Evolutionary conservation across 2,888 invertebrate genomes (phyloP).

Genomic region (Dasypogon diadema): DNA sequence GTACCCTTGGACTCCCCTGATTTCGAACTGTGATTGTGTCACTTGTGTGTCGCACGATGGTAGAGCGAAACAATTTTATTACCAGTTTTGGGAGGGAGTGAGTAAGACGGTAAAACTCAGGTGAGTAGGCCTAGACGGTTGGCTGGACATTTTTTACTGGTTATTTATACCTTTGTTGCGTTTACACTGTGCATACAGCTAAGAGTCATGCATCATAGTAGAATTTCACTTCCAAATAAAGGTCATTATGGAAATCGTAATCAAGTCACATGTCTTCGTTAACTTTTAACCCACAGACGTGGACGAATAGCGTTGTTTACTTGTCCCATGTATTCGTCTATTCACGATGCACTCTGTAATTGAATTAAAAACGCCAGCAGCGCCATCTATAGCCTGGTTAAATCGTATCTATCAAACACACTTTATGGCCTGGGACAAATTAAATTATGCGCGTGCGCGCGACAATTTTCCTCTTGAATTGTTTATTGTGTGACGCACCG

Average conservation of each 20-base stretch:
- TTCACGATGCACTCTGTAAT: constrained; percentile 7
- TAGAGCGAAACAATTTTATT: constrained; percentile 29
- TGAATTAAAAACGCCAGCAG: constrained; percentile 43
- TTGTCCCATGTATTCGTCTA: not conserved
- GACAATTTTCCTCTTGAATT: constrained; percentile 35
- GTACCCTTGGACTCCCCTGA: constrained; percentile 24
- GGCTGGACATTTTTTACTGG: not conserved
- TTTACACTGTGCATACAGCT: not conserved
- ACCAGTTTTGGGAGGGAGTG: not conserved
- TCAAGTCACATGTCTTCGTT: not conserved
- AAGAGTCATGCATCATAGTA: not conserved
- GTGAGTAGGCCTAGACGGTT: not conserved
- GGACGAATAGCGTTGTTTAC: not conserved
- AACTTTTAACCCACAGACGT: constrained; percentile 39
- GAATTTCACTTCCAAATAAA: not conserved
- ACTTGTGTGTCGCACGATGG: constrained; percentile 26
- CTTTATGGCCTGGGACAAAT: constrained; percentile 38
- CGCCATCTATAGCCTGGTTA: constrained; percentile 28
- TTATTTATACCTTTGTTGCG: not conserved
- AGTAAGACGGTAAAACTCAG: constrained; percentile 2
- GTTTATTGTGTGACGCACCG: not conserved
- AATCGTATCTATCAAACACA: constrained; percentile 18
- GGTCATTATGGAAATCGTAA: constrained; percentile 18
- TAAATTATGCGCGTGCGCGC: constrained; percentile 48
- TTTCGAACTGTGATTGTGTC: constrained; percentile 39